Percentiles rank a stretch among this genome's conserved stretches.
Conservation (phyloP, 2,797 vertebrate genomes). For the Jordanella pulchra region DNA sequence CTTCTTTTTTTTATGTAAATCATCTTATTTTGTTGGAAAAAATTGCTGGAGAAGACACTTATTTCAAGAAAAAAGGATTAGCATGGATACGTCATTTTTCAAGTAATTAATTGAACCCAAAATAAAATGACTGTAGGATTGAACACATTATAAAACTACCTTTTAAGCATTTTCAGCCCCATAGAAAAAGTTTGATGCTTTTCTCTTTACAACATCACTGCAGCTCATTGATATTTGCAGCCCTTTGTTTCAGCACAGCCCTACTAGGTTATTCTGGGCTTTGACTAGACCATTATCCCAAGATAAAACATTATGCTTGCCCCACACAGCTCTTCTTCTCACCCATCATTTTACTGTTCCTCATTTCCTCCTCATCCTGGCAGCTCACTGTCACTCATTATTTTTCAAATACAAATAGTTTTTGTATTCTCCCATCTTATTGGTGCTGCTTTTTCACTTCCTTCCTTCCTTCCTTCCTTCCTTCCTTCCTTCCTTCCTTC, state of each 20-base stretch:
- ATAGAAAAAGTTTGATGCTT: background rate
- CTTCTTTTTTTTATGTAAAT: no score
- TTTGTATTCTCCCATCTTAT: constrained; percentile 20
- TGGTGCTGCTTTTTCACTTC: constrained; percentile 11
- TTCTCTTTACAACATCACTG: background rate
- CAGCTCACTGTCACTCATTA: constrained; percentile 62
- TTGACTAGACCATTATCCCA: no score
- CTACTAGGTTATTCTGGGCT: no score
- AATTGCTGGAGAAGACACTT: no score
- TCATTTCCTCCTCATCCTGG: constrained; percentile 40
- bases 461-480: constrained; percentile 29
- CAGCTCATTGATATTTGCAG: background rate
- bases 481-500: constrained; percentile 1
- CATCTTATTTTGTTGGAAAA: no score
- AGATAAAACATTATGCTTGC: constrained; percentile 15
- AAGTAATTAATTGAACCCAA: background rate
- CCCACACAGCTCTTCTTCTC: constrained; percentile 8
- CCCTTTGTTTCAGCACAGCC: background rate
- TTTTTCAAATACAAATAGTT: constrained; percentile 51
- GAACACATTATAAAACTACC: background rate
- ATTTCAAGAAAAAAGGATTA: background rate
- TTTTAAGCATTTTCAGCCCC: background rate
- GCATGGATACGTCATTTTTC: background rate
- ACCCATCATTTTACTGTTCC: constrained; percentile 33
- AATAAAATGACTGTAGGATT: no score